Evolutionary conservation across 2,113 vertebrate genomes (phyloP).

Genomic region (Pluvialis apricaria): DNA sequence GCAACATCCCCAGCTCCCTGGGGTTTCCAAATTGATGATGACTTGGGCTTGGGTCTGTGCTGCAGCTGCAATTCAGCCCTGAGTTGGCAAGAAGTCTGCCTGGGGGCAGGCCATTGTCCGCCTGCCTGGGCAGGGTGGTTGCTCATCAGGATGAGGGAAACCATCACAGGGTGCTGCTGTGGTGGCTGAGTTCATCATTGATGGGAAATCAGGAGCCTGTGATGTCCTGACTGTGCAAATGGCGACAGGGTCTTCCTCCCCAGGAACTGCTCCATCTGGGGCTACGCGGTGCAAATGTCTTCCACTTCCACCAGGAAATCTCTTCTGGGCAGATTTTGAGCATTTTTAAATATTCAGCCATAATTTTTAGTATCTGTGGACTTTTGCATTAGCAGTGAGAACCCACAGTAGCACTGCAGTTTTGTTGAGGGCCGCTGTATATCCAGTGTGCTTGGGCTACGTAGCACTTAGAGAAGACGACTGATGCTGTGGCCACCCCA

Average conservation of each 20-base stretch:
- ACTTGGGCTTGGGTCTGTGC: background rate
- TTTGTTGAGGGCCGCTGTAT: no score
- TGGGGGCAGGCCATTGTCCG: background rate
- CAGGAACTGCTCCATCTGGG: background rate
- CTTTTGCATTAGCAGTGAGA: background rate
- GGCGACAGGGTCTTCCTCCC: background rate
- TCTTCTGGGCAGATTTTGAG: background rate
- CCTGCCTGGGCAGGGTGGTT: background rate
- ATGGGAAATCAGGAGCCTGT: background rate
- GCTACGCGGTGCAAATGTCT: background rate
- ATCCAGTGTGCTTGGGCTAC: background rate
- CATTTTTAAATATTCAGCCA: background rate
- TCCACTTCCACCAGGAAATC: background rate
- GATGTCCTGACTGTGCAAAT: background rate
- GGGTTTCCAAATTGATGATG: background rate
- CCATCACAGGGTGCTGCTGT: background rate
- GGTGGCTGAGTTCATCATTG: background rate
- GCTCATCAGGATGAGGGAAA: background rate
- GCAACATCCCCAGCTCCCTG: background rate
- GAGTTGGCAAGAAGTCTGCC: background rate
- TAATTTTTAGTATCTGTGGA: background rate
- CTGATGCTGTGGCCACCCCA: background rate
- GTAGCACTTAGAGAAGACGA: background rate
- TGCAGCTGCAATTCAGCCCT: background rate
- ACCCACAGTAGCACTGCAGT: background rate